These are phyloP conservation scores for Julus scanicus DNA, from an alignment of 2,888 invertebrate species.

Conservation along the genomic window DNA sequence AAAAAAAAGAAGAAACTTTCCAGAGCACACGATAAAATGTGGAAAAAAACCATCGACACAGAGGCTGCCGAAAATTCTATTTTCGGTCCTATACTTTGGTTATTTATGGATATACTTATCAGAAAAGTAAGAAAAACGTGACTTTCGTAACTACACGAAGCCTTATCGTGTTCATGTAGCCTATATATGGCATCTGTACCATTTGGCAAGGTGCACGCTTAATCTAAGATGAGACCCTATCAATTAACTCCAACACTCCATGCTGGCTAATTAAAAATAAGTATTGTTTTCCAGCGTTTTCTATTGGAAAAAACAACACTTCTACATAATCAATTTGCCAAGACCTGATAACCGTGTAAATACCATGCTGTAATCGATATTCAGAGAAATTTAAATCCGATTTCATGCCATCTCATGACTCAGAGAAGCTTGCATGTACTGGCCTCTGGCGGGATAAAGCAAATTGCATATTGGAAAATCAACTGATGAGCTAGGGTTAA, in stretches of 20 bases:
- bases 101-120: slow-evolving; percentile 1
- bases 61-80: background rate
- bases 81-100: background rate
- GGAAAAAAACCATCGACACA: background rate
- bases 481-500: too few species aligned
- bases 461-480: too few species aligned
- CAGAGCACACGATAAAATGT: background rate
- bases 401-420: background rate
- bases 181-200: background rate
- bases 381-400: background rate
- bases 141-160: background rate
- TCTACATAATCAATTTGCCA: background rate
- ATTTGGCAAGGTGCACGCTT: background rate
- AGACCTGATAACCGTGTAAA: background rate
- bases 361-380: background rate
- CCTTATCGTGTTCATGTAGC: background rate
- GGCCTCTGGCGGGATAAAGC: too few species aligned
- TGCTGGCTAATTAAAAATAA: background rate
- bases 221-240: background rate
- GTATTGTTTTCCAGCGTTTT: background rate
- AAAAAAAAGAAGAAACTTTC: background rate
- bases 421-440: too few species aligned
- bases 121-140: background rate
- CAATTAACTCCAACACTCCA: background rate
- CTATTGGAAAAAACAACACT: background rate